Base-by-base conservation (phyloP, 2,888 invertebrate species). In the Idaea dimidiata region DNA sequence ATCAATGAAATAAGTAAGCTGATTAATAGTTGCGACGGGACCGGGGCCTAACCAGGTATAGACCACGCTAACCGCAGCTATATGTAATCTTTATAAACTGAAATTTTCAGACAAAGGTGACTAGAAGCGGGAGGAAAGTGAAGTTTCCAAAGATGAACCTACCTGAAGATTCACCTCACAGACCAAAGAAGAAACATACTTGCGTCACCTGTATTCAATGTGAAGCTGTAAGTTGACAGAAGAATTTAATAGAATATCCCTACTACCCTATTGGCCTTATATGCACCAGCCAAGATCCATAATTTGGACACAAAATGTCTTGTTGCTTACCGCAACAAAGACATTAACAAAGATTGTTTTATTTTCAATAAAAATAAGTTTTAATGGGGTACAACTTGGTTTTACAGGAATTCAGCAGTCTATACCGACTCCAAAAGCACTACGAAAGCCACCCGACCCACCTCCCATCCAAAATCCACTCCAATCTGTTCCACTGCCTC, bases 401-500 rank as follows among this genome's bases (percentile, higher is more conserved):
- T 59, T 76, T 78, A 7, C 80, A 92, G 91, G 89, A 89, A 67
- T 89, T 90, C 66, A 79, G 80, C 66, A 90, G 87, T 61, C 69
- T 91, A 7, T 90, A 89, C 68, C 82, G 87, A 10, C 80, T 91
- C 0, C 89, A 91, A 65, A 84, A 89, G 59, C 91, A 91, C 72
- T 90, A 91, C 54, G 89, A 90, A 66, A 80, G 76, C 58, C 82
- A 89, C 63, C 91, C 91, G 0, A 85, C 89, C 0, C 91, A 91
- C 63, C 82, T 87, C 63, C 90, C 90, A 8, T 80, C 84, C 0
- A 83, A 83, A 60, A 78, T 84, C 1, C 91, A 92, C 76, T 83
- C 86, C 18, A 86, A 88, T 66, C 74, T 92, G 59, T 92, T 89
- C 74, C 87, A 89, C 69, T 92, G 91, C 63, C 77, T 92, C 5